Conservation (phyloP, 2,113 vertebrate species). For the Sapajus apella region DNA sequence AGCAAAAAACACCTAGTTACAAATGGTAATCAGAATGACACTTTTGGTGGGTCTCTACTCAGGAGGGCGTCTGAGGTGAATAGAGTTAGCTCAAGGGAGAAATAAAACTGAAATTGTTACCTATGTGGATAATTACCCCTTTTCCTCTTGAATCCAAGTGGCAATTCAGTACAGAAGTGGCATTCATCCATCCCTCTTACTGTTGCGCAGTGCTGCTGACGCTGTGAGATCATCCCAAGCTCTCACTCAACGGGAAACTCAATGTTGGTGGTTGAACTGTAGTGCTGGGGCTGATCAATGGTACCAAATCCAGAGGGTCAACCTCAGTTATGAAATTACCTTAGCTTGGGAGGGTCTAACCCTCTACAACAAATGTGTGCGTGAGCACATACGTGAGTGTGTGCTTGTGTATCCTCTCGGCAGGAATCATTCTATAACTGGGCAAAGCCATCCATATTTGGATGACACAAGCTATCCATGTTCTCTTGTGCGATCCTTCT, state of each 20-base stretch:
- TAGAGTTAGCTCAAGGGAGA: background rate
- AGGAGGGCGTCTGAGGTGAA: background rate
- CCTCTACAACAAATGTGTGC: background rate
- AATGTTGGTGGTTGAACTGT: too few relatives aligned
- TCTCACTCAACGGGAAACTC: background rate
- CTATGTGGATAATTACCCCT: background rate
- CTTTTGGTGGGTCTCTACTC: background rate
- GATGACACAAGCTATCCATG: background rate
- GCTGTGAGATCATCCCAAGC: background rate
- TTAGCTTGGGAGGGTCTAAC: background rate
- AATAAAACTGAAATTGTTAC: background rate
- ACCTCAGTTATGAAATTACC: background rate
- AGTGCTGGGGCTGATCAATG: background rate
- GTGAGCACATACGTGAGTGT: accelerated
- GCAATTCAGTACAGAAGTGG: background rate
- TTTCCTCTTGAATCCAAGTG: background rate
- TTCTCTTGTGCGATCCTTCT: background rate
- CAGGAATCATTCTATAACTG: background rate
- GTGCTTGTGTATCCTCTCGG: background rate
- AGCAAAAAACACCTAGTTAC: background rate
- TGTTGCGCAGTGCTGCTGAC: background rate
- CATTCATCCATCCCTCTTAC: background rate
- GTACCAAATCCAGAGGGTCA: background rate
- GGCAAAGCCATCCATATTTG: background rate
- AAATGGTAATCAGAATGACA: background rate